Conservation (phyloP, 2,888 invertebrate genomes). For the Encarsia formosa region DNA sequence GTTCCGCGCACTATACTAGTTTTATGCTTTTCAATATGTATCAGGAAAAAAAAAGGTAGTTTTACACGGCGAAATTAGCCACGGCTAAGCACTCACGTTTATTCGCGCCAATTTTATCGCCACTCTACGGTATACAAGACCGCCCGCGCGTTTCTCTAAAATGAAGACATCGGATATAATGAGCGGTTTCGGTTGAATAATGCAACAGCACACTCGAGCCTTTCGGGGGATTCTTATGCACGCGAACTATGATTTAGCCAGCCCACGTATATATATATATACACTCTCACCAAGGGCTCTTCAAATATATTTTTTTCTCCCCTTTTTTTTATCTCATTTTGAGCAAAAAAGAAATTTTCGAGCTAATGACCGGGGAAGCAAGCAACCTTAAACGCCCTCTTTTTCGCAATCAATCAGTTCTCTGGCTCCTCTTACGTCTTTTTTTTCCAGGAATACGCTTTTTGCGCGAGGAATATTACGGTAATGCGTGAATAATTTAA, state of each 20-base stretch:
- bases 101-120: no score
- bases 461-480: neutral
- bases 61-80: no score
- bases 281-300: no score
- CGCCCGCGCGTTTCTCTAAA: constrained; percentile 16
- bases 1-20: no score
- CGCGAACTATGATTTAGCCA: constrained; percentile 20
- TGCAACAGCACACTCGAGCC: constrained; percentile 12
- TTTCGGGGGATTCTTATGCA: constrained; percentile 17
- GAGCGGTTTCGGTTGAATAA: constrained; percentile 18
- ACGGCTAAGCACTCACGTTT: no score
- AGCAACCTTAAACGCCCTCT: neutral
- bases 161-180: constrained; percentile 26
- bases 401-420: constrained; percentile 16
- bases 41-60: no score
- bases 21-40: no score
- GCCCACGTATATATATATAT: constrained; percentile 1
- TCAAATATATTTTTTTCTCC: no score
- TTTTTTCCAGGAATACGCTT: neutral
- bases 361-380: neutral
- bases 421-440: neutral
- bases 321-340: no score
- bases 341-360: no score
- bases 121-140: constrained; percentile 1
- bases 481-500: neutral